Evolutionary conservation across 53 echinoderm and acorn worm genomes (phyloP).

Genomic region (Arbacia lixula): DNA sequence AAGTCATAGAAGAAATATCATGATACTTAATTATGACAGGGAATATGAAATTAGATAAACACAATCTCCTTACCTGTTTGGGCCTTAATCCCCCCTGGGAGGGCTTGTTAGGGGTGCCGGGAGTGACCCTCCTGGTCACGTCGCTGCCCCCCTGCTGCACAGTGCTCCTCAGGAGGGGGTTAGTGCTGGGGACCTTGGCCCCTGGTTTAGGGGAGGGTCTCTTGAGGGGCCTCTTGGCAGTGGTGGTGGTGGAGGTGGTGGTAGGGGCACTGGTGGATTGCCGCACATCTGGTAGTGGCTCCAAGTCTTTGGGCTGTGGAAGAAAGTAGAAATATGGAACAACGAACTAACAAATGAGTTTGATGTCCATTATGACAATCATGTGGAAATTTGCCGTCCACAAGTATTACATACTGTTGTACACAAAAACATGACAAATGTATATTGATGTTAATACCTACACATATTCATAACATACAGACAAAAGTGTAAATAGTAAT

Average conservation of each 20-base stretch:
- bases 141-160: constrained; percentile 8
- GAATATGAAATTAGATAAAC: too few relatives aligned
- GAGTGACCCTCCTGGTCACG: constrained; percentile 37
- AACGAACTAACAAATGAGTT: too few relatives aligned
- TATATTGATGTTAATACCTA: too few relatives aligned
- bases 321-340: not conserved
- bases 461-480: too few relatives aligned
- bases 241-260: constrained; percentile 29
- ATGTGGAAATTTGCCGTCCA: too few relatives aligned
- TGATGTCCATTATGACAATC: too few relatives aligned
- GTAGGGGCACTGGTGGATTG: constrained; percentile 37
- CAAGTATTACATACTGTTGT: too few relatives aligned
- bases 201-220: constrained; percentile 73
- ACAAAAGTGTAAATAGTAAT: too few relatives aligned
- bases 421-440: too few relatives aligned
- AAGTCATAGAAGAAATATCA: too few relatives aligned
- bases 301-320: constrained; percentile 15
- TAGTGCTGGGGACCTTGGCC: constrained; percentile 70
- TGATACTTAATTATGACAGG: too few relatives aligned
- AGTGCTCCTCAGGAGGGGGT: constrained; percentile 73
- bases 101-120: not conserved
- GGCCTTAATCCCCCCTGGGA: constrained; percentile 6
- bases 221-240: constrained; percentile 62
- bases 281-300: constrained; percentile 1
- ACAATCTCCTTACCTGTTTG: constrained; percentile 27